phyloP scores from a whole-genome alignment of 2,113 vertebrate genomes.

The Lagopus leucura region DNA sequence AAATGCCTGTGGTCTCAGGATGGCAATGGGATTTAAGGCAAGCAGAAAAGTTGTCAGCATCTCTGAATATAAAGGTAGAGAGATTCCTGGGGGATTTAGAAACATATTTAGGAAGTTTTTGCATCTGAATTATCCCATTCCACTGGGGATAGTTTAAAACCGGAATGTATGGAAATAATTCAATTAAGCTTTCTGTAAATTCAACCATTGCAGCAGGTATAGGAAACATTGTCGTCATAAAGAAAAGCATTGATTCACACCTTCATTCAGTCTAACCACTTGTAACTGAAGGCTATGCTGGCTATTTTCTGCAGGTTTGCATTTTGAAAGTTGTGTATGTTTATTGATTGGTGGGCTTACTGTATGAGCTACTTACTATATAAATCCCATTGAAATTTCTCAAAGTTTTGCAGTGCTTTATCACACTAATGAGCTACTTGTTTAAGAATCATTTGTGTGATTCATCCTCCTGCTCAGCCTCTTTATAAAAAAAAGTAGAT shows the following conservation, averaged over 20 bases:
- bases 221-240: not conserved
- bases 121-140: not conserved
- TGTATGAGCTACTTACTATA: not conserved
- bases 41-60: not conserved
- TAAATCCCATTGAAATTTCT: slow-evolving; percentile 44
- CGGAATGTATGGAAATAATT: not conserved
- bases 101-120: not conserved
- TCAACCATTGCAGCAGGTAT: not conserved
- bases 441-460: slow-evolving; percentile 70
- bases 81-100: not conserved
- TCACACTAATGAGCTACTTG: slow-evolving; percentile 73
- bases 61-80: not conserved
- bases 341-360: slow-evolving; percentile 5
- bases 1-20: not conserved
- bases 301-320: slow-evolving; percentile 5
- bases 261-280: not conserved
- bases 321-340: not conserved
- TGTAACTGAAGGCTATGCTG: not conserved
- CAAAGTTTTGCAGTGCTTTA: slow-evolving; percentile 33
- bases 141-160: not conserved
- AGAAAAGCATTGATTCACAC: not conserved
- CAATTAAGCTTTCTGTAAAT: not conserved
- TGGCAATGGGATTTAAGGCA: not conserved
- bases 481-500: not conserved
- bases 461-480: slow-evolving; percentile 54